A percentile compares a stretch with the other conserved stretches of the same genome.
These are phyloP conservation scores for Platygyra sinensis DNA, from an alignment of 64 coral and sea anemone genomes.

Conservation along the genomic window DNA sequence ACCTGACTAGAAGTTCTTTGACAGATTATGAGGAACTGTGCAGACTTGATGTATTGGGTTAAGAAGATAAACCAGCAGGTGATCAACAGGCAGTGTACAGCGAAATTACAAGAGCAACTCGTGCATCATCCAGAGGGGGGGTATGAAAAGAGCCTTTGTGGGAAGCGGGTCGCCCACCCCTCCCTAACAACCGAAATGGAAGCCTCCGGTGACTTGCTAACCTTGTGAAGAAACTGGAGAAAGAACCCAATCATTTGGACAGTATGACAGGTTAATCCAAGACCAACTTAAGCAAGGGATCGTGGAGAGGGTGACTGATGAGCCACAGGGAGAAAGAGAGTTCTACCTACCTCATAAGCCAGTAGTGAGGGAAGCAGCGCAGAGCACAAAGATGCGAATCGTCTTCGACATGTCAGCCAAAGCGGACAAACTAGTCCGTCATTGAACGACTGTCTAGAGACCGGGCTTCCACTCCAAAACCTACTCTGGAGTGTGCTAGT, in stretches of 20 bases:
- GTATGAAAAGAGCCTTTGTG: conserved; percentile 33
- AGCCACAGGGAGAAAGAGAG: conserved; percentile 25
- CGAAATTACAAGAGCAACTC: conserved; percentile 44
- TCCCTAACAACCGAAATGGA: conserved; percentile 46
- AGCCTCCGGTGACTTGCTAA: conserved; percentile 10
- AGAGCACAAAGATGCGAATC: conserved; percentile 55
- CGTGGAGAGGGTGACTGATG: conserved; percentile 23
- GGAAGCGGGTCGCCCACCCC: conserved; percentile 18
- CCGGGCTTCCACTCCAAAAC: conserved; percentile 50
- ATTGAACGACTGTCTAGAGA: conserved; percentile 13
- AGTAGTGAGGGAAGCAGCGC: conserved; percentile 15
- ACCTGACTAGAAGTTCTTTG: conserved; percentile 35
- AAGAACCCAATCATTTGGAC: neutral
- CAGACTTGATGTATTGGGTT: conserved; percentile 15
- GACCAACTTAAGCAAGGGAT: conserved; percentile 44
- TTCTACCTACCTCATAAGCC: conserved; percentile 42
- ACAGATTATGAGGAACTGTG: conserved; percentile 43
- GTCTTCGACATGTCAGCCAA: conserved; percentile 26
- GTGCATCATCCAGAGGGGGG: neutral
- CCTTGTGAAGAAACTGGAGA: conserved; percentile 32
- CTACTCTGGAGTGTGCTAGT: conserved; percentile 24
- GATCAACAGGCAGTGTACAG: conserved; percentile 12
- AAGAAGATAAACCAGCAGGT: conserved; percentile 26
- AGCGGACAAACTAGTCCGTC: neutral
- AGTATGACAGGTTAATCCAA: conserved; percentile 14